These are phyloP conservation scores for Xestobium rufovillosum DNA, from an alignment of 2,888 invertebrate species.

Conservation along the genomic window DNA sequence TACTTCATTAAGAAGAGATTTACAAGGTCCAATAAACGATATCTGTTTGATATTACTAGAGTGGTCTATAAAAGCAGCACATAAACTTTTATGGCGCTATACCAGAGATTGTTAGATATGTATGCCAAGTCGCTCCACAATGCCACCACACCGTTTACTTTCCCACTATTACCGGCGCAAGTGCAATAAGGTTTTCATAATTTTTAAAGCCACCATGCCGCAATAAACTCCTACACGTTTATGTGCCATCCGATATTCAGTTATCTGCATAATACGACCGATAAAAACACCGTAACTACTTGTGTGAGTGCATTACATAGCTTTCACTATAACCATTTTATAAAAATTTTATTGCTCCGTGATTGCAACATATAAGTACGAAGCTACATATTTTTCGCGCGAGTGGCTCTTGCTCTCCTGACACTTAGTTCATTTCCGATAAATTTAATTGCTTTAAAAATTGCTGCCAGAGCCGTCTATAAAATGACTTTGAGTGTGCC, in stretches of 20 bases:
- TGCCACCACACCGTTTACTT: not conserved
- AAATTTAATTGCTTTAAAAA: too few relatives aligned
- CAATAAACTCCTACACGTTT: conserved; percentile 25
- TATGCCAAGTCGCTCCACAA: too few relatives aligned
- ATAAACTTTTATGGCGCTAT: conserved; percentile 39
- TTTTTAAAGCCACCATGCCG: conserved; percentile 19
- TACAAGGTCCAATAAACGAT: conserved; percentile 42
- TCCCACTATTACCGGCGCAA: too few relatives aligned
- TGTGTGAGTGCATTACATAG: too few relatives aligned
- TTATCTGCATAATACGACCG: conserved; percentile 23
- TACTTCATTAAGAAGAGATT: conserved; percentile 41
- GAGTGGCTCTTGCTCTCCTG: too few relatives aligned
- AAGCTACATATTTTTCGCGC: too few relatives aligned
- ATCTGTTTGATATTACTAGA: conserved; percentile 39
- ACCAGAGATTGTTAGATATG: conserved; percentile 31
- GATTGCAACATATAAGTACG: too few relatives aligned
- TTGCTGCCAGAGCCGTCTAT: too few relatives aligned
- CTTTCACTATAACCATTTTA: too few relatives aligned
- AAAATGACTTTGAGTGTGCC: too few relatives aligned
- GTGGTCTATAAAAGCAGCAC: conserved; percentile 38
- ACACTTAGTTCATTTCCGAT: too few relatives aligned
- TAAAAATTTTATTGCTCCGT: too few relatives aligned
- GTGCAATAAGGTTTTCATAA: conserved; percentile 17
- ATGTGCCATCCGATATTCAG: conserved; percentile 23
- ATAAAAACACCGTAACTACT: conserved; percentile 26